phyloP scores from a whole-genome alignment of 2,113 vertebrate genomes.

The Gorsachius goisagi region DNA sequence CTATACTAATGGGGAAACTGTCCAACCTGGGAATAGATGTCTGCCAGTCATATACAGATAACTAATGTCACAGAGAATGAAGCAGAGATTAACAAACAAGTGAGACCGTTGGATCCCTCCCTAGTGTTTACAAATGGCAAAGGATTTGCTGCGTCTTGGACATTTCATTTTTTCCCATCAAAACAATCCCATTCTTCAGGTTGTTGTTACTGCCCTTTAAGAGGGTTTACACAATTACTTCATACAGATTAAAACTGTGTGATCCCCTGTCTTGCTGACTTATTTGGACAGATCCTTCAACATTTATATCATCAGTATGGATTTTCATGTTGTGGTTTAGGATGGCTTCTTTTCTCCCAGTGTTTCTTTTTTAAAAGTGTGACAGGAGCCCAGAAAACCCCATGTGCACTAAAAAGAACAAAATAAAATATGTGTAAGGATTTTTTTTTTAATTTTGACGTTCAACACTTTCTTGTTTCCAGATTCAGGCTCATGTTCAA shows the following conservation, averaged over 20 bases:
- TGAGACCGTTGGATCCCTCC: background rate
- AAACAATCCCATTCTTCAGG: background rate
- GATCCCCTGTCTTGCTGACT: background rate
- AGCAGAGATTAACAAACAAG: constrained; percentile 13
- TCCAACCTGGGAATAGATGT: background rate
- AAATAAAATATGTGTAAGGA: background rate
- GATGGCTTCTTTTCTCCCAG: background rate
- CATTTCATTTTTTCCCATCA: background rate
- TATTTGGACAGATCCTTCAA: constrained; percentile 15
- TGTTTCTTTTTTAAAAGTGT: background rate
- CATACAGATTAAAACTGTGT: background rate
- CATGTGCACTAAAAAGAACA: background rate
- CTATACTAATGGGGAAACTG: background rate
- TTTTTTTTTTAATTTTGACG: background rate
- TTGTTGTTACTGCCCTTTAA: background rate
- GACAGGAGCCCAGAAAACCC: background rate
- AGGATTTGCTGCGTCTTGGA: background rate
- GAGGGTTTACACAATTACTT: background rate
- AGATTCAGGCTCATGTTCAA: background rate
- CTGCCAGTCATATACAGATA: constrained; percentile 9
- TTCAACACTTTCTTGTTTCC: background rate
- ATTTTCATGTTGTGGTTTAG: background rate
- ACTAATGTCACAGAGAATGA: background rate
- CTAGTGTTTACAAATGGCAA: background rate
- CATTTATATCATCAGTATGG: background rate